Evolutionary conservation across 2,888 invertebrate genomes (phyloP).

Genomic region (Embidobia sp.): DNA sequence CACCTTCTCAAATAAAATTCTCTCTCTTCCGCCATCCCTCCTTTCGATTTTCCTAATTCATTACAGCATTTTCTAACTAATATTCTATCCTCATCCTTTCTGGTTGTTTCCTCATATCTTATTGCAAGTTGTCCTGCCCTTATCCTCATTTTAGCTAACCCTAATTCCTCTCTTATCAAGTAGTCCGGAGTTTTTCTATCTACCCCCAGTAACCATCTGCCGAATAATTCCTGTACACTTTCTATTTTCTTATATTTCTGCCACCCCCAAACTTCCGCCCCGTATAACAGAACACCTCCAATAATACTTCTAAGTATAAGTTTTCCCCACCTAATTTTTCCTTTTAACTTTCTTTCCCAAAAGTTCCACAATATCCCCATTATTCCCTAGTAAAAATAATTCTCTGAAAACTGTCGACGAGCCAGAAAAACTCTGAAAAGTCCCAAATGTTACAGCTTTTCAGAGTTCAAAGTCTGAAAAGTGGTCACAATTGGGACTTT

Average conservation of each 20-base stretch:
- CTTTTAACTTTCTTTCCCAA: conserved; percentile 4
- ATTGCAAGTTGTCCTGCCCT: neutral
- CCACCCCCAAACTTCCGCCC: conserved; percentile 3
- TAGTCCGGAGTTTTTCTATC: neutral
- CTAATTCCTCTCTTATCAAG: conserved; percentile 1
- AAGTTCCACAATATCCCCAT: conserved; percentile 16
- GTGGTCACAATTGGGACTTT: no score
- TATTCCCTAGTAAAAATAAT: no score
- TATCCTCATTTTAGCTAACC: neutral
- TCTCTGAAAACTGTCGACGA: no score
- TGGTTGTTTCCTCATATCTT: neutral
- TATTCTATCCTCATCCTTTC: neutral
- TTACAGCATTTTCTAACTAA: neutral
- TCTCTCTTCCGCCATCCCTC: neutral
- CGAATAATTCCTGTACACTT: neutral
- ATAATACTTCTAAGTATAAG: neutral
- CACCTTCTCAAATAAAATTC: neutral
- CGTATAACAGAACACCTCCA: neutral
- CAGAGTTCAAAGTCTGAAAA: no score
- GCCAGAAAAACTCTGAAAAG: no score
- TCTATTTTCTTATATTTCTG: conserved; percentile 7
- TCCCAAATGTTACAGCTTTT: no score
- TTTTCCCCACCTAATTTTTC: neutral
- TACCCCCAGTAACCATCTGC: conserved; percentile 6
- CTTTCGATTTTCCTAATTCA: neutral